A percentile compares a stretch with the other conserved stretches of the same genome.
phyloP scores from a whole-genome alignment of 1,140 invertebrate genomes.

The Diabrotica undecimpunctata region DNA sequence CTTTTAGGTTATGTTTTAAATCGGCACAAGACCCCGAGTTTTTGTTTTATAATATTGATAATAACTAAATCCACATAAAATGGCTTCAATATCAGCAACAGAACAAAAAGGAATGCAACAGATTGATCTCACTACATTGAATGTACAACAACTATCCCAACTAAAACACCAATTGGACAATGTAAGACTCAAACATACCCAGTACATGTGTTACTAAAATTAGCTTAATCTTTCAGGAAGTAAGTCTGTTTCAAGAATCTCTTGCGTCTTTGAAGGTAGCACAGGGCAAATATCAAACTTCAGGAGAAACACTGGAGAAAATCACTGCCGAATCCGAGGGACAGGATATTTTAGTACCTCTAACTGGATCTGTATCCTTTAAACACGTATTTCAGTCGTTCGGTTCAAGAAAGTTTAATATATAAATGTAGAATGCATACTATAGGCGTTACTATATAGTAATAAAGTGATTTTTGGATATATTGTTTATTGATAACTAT shows the following conservation, averaged over 20 bases:
- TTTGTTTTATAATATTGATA: too few species aligned
- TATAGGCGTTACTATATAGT: too few species aligned
- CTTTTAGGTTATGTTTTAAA: too few species aligned
- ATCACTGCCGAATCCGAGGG: conserved; percentile 69
- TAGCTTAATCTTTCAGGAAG: conserved; percentile 61
- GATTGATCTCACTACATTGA: conserved; percentile 74
- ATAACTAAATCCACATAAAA: conserved; percentile 34
- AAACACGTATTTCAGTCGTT: not conserved
- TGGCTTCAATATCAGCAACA: conserved; percentile 57
- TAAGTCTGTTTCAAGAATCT: conserved; percentile 83
- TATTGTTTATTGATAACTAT: too few species aligned
- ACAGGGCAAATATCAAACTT: conserved; percentile 85
- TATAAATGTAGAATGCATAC: conserved; percentile 6
- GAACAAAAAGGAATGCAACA: conserved; percentile 62
- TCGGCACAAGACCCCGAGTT: too few species aligned
- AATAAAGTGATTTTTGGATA: not conserved
- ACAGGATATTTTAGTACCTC: conserved; percentile 82
- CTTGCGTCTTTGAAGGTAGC: conserved; percentile 84
- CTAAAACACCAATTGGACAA: conserved; percentile 84
- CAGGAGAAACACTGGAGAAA: conserved; percentile 79
- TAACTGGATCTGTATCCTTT: conserved; percentile 79
- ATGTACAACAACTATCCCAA: conserved; percentile 72
- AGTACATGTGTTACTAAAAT: not conserved
- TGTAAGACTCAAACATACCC: conserved; percentile 49
- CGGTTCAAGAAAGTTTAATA: not conserved